phyloP scores from a whole-genome alignment of 2,888 invertebrate species.

The Pyralis farinalis region DNA sequence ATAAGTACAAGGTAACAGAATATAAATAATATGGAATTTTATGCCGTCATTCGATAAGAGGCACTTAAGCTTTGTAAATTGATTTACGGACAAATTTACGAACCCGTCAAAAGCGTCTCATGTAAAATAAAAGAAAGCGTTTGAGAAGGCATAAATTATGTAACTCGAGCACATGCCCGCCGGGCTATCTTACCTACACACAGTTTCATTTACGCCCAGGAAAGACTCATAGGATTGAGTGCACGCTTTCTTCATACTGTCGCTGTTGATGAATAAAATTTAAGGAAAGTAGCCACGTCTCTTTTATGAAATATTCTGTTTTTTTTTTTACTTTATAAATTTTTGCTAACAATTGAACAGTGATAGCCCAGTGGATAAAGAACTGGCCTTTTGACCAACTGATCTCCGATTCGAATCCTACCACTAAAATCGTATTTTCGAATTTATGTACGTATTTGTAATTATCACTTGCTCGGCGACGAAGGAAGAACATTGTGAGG shows the following conservation, averaged over 20 bases:
- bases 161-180: slow-evolving; percentile 29
- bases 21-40: not conserved
- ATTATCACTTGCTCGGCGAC: too few relatives aligned
- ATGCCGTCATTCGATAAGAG: slow-evolving; percentile 6
- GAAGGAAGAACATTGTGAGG: too few relatives aligned
- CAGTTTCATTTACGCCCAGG: slow-evolving; percentile 33
- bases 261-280: slow-evolving; percentile 26
- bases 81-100: slow-evolving; percentile 37
- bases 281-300: slow-evolving; percentile 25
- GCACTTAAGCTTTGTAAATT: slow-evolving; percentile 29
- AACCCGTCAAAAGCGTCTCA: slow-evolving; percentile 36
- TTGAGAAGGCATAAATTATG: slow-evolving; percentile 45
- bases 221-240: slow-evolving; percentile 37
- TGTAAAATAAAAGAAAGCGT: slow-evolving; percentile 48
- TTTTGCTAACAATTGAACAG: too few relatives aligned
- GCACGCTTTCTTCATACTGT: slow-evolving; percentile 30
- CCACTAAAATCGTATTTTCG: too few relatives aligned
- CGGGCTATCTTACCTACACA: slow-evolving; percentile 24
- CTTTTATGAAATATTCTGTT: too few relatives aligned
- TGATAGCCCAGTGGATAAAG: too few relatives aligned
- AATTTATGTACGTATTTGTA: too few relatives aligned
- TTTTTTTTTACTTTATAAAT: too few relatives aligned
- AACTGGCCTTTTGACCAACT: too few relatives aligned
- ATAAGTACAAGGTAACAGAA: too few relatives aligned
- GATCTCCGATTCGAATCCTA: too few relatives aligned